Percentiles rank a stretch among this genome's conserved stretches.
Conservation (phyloP, 2,113 vertebrate genomes). For the Zingel zingel region DNA sequence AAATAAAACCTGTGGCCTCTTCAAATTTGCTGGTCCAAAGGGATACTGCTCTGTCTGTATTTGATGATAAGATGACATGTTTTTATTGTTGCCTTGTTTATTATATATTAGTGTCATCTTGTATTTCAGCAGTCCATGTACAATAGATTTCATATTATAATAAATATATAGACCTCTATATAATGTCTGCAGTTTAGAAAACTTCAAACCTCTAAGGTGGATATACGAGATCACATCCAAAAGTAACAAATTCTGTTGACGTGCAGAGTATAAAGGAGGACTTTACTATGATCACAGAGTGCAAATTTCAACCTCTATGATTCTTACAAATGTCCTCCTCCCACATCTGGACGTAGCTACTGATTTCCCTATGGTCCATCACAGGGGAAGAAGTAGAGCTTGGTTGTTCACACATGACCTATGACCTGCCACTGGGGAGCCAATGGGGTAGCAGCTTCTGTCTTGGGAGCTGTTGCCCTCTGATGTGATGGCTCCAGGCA, state of each 20-base stretch:
- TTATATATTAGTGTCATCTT: conserved; percentile 1
- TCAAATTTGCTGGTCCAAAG: conserved; percentile 51
- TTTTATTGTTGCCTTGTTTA: conserved; percentile 16
- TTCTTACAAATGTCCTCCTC: conserved; percentile 80
- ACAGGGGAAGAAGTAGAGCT: conserved; percentile 71
- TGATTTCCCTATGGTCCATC: conserved; percentile 79
- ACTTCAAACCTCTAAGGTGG: conserved; percentile 26
- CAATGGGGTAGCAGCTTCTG: conserved; percentile 65
- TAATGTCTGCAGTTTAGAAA: conserved; percentile 9
- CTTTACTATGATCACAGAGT: conserved; percentile 73
- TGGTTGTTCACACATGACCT: conserved; percentile 79
- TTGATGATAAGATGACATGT: neutral
- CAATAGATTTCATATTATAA: neutral
- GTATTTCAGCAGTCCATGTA: neutral
- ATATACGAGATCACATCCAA: conserved; percentile 36
- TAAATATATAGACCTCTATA: neutral
- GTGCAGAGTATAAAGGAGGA: conserved; percentile 51
- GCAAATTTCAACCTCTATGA: conserved; percentile 75
- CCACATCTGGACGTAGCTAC: conserved; percentile 68
- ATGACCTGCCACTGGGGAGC: conserved; percentile 75
- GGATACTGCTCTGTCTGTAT: neutral
- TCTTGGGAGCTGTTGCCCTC: conserved; percentile 79
- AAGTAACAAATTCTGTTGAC: conserved; percentile 45
- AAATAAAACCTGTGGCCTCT: conserved; percentile 62
- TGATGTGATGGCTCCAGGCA: conserved; percentile 85